A percentile compares a stretch with the other conserved stretches of the same genome.
These are phyloP conservation scores for Phrixothrix hirtus DNA, from an alignment of 2,888 invertebrate species.

Conservation along the genomic window DNA sequence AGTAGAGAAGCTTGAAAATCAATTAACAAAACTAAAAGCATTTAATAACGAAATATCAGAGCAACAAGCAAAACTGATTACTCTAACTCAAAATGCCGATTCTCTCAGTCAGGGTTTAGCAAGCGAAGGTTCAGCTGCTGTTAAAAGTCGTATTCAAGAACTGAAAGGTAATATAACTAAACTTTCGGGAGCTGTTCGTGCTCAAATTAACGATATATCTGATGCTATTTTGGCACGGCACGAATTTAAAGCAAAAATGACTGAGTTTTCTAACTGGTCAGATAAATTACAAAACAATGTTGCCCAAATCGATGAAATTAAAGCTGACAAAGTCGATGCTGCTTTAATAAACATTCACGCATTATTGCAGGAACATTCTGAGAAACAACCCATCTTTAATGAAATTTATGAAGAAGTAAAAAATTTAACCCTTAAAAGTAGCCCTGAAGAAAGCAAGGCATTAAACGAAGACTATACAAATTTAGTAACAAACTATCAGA, in stretches of 20 bases:
- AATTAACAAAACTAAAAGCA: constrained; percentile 75
- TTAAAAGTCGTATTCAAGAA: constrained; percentile 73
- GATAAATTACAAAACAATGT: constrained; percentile 71
- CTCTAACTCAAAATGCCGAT: constrained; percentile 78
- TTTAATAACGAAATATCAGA: constrained; percentile 84
- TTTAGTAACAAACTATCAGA: constrained; percentile 76
- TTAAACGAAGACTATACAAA: constrained; percentile 76
- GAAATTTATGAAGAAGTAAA: constrained; percentile 84
- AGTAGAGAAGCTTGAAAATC: constrained; percentile 74
- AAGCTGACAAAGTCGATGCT: constrained; percentile 78
- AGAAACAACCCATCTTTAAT: constrained; percentile 77
- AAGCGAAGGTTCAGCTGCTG: constrained; percentile 72
- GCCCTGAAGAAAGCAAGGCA: constrained; percentile 73
- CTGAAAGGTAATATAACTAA: constrained; percentile 75
- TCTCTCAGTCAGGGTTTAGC: constrained; percentile 76
- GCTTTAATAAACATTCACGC: constrained; percentile 78
- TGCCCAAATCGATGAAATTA: constrained; percentile 78
- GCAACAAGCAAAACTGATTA: constrained; percentile 81
- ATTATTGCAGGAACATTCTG: constrained; percentile 81
- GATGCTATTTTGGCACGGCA: constrained; percentile 81
- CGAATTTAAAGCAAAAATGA: constrained; percentile 79
- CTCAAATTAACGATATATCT: constrained; percentile 77
- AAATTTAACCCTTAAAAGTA: constrained; percentile 68
- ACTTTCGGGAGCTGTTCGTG: constrained; percentile 75
- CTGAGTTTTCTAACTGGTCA: constrained; percentile 81